phyloP scores from a whole-genome alignment of 2,888 invertebrate species.

The Leptopilina drosophilae region DNA sequence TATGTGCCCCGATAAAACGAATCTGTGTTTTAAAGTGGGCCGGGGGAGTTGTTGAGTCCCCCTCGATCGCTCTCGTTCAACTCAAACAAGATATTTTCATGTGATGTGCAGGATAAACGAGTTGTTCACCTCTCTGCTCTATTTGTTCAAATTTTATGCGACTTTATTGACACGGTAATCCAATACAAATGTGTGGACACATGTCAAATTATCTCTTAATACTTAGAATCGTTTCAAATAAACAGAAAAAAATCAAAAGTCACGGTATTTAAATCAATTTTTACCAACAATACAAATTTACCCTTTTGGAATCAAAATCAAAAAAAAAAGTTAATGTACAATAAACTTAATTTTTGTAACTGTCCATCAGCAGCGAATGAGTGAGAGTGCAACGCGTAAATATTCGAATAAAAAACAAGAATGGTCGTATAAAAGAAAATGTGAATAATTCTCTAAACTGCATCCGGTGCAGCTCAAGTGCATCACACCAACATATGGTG shows the following conservation, averaged over 20 bases:
- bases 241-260: background rate
- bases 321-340: too few species aligned
- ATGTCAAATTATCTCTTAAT: conserved; percentile 1
- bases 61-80: conserved; percentile 33
- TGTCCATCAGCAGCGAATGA: too few species aligned
- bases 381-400: too few species aligned
- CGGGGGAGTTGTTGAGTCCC: conserved; percentile 39
- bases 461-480: conserved; percentile 33
- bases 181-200: conserved; percentile 30
- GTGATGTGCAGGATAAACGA: conserved; percentile 39
- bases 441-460: conserved; percentile 32
- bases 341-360: too few species aligned
- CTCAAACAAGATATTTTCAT: conserved; percentile 37
- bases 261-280: too few species aligned
- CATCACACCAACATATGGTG: conserved; percentile 12
- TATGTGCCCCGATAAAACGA: conserved; percentile 36
- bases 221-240: background rate
- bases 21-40: conserved; percentile 41
- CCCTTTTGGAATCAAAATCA: too few species aligned
- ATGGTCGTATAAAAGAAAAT: conserved; percentile 31
- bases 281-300: too few species aligned
- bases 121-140: conserved; percentile 38
- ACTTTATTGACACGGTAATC: conserved; percentile 39
- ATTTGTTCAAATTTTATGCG: conserved; percentile 30
- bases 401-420: background rate